Evolutionary conservation across 2,113 vertebrate species (phyloP), one percentile per base, ranked within the genome.

Genomic region (Pampusana beccarii): DNA sequence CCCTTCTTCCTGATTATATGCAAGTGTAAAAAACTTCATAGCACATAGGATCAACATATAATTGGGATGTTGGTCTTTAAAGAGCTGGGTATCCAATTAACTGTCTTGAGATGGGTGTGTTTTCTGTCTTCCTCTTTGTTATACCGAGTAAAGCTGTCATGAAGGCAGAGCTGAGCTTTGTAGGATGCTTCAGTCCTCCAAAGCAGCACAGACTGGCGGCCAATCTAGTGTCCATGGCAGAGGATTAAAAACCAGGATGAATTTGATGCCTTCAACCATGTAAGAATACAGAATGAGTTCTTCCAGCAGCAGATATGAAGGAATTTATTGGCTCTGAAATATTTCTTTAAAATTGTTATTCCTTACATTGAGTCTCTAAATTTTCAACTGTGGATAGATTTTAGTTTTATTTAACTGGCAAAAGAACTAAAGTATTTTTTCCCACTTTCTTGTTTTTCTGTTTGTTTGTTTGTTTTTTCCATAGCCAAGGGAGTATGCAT

Each of bases 111-210:
- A 36, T 56, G 77, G 83, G 67, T 93, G 50, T 89, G 78, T 94
- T 96, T 92, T 90, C 75, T 80, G 56, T 86, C 64, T 90, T 70
- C 26, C 50, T 94, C 88, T 80, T 28, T 80, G 62, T 44, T 38
- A 61, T 71, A 58, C 16, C 36, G 91, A 51, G 72, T 29, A 91
- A 65, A 92, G 88, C 71, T 95, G 84, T 92, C 4, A 0, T 10
- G 84, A 64, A 87, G 79, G 56, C 65, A 88, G 54, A 88, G 65
- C 80, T 93, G 46, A 88, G 79, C 75, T 93, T 70, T 67, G 44
- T 26, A 48, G 67, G 56, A 84, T 74, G 69, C 71, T 93, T 88
- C 75, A 75, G 75, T 46, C 28, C 54, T 97, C 42, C 46, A 70
- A 20, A 92, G 42, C 9, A 18, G 60, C 36, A 17, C 0, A 62